Conservation (phyloP, 2,888 invertebrate genomes). For the Rhamphomyia laevipes region DNA sequence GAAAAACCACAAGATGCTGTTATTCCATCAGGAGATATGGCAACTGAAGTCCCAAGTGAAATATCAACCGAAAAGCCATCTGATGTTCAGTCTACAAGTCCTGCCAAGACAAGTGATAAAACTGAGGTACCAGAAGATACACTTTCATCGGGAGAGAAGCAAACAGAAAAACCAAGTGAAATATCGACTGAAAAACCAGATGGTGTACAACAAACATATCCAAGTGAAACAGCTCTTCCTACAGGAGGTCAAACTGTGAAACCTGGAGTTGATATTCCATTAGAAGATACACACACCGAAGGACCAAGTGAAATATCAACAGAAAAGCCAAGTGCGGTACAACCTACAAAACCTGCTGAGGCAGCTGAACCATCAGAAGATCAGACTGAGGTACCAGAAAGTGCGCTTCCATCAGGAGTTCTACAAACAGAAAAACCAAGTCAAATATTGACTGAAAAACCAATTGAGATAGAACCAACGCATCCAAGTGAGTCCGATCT, state of each 20-base stretch:
- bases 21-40: neutral
- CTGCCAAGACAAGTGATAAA: neutral
- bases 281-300: neutral
- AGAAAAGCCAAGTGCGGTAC: neutral
- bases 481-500: no score
- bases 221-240: neutral
- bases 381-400: conserved; percentile 1
- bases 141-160: neutral
- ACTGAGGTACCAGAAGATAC: neutral
- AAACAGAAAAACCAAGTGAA: neutral
- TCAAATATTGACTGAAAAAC: neutral
- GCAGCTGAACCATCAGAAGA: conserved; percentile 1
- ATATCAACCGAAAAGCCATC: no score
- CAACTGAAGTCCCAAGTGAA: conserved; percentile 7
- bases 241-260: neutral
- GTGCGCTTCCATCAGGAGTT: neutral
- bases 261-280: no score
- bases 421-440: neutral
- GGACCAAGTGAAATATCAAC: conserved; percentile 6
- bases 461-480: neutral
- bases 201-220: neutral
- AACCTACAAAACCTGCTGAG: neutral
- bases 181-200: neutral
- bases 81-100: no score
- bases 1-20: no score